Conservation (phyloP, 2,888 invertebrate species). For the Hyppa rectilinea region DNA sequence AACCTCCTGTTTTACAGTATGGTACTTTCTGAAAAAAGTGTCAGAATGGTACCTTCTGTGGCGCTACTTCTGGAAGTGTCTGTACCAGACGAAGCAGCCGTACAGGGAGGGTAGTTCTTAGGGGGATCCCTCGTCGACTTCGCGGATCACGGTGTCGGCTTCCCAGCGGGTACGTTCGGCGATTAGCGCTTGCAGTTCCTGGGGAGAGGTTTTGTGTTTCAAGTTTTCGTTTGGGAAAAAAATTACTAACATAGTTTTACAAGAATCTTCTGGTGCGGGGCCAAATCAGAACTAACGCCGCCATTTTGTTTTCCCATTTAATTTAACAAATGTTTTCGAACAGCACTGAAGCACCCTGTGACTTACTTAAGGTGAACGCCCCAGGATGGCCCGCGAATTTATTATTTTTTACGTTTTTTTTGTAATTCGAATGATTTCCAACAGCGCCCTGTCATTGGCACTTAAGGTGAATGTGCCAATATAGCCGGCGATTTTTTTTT, state of each 20-base stretch:
- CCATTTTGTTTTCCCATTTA: not conserved
- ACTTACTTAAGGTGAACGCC: too few relatives aligned
- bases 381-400: too few relatives aligned
- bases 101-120: conserved; percentile 71
- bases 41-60: conserved; percentile 37
- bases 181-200: conserved; percentile 91
- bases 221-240: not conserved
- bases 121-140: conserved; percentile 92
- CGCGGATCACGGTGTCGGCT: conserved; percentile 93
- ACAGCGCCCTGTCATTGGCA: not conserved
- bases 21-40: conserved; percentile 38
- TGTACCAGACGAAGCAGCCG: conserved; percentile 70
- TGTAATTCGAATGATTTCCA: too few relatives aligned
- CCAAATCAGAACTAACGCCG: not conserved
- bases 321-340: too few relatives aligned
- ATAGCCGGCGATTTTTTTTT: too few relatives aligned
- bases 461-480: too few relatives aligned
- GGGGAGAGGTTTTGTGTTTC: conserved; percentile 43
- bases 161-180: conserved; percentile 92
- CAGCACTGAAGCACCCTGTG: too few relatives aligned
- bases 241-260: not conserved
- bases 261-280: not conserved
- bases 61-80: conserved; percentile 64
- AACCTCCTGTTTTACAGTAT: conserved; percentile 38
- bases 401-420: too few relatives aligned